A percentile compares a stretch with the other conserved stretches of the same genome.
Evolutionary conservation across 2,797 vertebrate species (phyloP).

Genomic region (Taenioides sp.): DNA sequence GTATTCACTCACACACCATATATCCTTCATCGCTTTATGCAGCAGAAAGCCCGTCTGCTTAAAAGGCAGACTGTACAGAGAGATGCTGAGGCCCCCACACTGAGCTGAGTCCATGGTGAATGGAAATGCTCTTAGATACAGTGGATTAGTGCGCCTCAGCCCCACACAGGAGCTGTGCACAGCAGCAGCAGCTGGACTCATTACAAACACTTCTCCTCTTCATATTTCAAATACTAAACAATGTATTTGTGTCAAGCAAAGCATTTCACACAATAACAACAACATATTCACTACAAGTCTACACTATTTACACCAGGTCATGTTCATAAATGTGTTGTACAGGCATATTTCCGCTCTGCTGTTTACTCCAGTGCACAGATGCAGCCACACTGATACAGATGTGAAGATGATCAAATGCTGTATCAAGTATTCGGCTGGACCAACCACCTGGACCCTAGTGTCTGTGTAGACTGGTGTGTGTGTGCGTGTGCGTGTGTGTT

Average conservation of each 20-base stretch:
- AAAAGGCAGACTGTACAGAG: background rate
- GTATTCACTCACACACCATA: background rate
- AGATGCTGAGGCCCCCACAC: background rate
- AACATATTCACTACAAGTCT: too few species aligned
- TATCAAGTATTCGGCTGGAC: too few species aligned
- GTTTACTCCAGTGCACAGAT: background rate
- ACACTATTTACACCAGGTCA: too few species aligned
- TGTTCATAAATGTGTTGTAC: too few species aligned
- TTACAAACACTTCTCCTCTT: background rate
- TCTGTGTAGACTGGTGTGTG: too few species aligned
- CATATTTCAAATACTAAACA: background rate
- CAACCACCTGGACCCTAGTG: too few species aligned
- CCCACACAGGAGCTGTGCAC: background rate
- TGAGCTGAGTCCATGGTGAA: conserved; percentile 1
- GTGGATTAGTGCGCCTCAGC: background rate
- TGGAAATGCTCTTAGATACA: background rate
- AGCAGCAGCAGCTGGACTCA: background rate
- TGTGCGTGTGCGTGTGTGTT: too few species aligned
- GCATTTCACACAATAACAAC: too few species aligned
- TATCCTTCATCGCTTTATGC: background rate
- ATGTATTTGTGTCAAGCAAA: too few species aligned
- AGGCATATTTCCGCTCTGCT: background rate
- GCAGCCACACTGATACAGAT: too few species aligned
- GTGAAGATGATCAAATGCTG: too few species aligned
- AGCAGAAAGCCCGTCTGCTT: background rate